A percentile compares a stretch with the other conserved stretches of the same genome.
Conservation (phyloP, 2,797 vertebrate genomes). For the Choloepus didactylus region DNA sequence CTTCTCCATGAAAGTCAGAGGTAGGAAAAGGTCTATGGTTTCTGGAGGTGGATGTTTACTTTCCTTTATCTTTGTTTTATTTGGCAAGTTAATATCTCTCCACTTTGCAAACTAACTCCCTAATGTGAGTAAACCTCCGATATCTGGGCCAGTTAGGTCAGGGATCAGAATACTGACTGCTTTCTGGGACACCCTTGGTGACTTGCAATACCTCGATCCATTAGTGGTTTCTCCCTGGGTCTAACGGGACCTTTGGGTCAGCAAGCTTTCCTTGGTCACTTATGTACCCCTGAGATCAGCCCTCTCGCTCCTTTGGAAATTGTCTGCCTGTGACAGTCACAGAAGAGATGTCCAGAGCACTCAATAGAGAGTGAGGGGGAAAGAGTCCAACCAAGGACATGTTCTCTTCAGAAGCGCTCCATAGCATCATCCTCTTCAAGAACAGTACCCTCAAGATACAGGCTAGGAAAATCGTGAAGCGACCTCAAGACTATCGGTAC, state of each 20-base stretch:
- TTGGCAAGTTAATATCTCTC: constrained; percentile 34
- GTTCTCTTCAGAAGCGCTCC: constrained; percentile 1
- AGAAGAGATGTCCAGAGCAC: constrained; percentile 3
- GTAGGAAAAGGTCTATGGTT: constrained; percentile 59
- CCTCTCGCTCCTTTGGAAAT: constrained; percentile 61
- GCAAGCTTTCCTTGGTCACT: constrained; percentile 26
- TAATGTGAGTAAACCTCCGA: constrained; percentile 34
- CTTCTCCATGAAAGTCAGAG: constrained; percentile 85
- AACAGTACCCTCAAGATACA: background rate
- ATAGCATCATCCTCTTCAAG: constrained; percentile 27
- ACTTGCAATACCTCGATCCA: constrained; percentile 7
- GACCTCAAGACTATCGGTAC: background rate
- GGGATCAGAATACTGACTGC: constrained; percentile 31
- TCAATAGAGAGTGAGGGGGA: background rate
- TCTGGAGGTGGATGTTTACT: constrained; percentile 29
- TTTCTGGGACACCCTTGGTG: background rate
- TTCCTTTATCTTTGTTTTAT: constrained; percentile 62
- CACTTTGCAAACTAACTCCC: constrained; percentile 43
- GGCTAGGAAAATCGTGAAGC: background rate
- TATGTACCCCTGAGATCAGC: constrained; percentile 6
- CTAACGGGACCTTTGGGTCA: background rate
- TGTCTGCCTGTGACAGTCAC: constrained; percentile 34
- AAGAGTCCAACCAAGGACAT: constrained; percentile 14
- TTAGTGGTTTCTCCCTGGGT: constrained; percentile 34
- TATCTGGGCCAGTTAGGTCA: constrained; percentile 7